These are phyloP conservation scores for Pocillopora grandis DNA, from an alignment of 92 coral and sea anemone species.

Conservation along the genomic window DNA sequence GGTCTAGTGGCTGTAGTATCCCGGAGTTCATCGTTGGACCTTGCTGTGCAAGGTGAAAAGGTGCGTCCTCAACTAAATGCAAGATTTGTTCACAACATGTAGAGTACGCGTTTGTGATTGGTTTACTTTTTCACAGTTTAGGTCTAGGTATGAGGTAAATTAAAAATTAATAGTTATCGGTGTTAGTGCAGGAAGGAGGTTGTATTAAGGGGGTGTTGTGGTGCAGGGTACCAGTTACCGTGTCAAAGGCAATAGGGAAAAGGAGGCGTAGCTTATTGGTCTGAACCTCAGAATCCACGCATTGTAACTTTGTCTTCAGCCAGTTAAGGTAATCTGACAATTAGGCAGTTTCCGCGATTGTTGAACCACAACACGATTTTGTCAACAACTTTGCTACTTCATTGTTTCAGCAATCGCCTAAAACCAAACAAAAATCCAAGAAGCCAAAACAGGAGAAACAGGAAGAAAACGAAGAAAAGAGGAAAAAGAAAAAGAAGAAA, in stretches of 20 bases:
- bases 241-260: no score
- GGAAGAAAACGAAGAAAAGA: slow-evolving; percentile 62
- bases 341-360: not conserved
- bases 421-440: slow-evolving; percentile 50
- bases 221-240: no score
- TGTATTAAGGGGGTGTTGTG: no score
- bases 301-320: not conserved
- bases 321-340: not conserved
- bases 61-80: not conserved
- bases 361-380: no score
- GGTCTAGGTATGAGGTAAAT: no score
- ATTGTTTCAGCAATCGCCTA: slow-evolving; percentile 49
- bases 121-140: no score
- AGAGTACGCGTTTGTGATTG: no score
- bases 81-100: no score
- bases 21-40: slow-evolving; percentile 7
- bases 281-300: no score
- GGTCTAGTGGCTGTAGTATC: slow-evolving; percentile 11
- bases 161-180: no score
- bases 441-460: slow-evolving; percentile 68
- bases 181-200: no score
- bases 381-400: not conserved
- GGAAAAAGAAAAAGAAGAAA: slow-evolving; percentile 56
- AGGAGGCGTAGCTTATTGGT: no score
- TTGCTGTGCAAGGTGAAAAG: slow-evolving; percentile 50